Percentiles rank a stretch among this genome's conserved stretches.
phyloP scores from a whole-genome alignment of 2,888 invertebrate genomes.

The Macrostomum cliftonense region DNA sequence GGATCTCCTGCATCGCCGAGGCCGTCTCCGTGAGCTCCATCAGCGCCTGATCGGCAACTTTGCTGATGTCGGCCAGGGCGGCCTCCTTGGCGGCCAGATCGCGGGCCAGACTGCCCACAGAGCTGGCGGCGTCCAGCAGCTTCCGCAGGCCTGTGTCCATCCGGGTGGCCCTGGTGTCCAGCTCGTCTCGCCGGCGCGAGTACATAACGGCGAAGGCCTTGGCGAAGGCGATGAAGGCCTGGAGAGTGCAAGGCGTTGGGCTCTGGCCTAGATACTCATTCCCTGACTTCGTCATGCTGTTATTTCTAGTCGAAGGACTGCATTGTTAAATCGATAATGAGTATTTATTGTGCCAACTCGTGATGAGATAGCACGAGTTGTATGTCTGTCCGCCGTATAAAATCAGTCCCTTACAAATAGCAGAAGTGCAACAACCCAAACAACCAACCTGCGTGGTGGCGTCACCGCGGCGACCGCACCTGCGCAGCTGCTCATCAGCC shows the following conservation, averaged over 20 bases:
- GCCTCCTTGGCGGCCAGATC: slow-evolving; percentile 64
- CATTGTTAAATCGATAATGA: no score
- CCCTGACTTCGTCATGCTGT: no score
- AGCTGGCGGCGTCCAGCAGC: slow-evolving; percentile 51
- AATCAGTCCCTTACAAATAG: no score
- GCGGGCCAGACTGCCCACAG: slow-evolving; percentile 57
- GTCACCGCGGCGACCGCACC: slow-evolving; percentile 62
- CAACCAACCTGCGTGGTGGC: slow-evolving; percentile 70
- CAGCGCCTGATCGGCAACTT: slow-evolving; percentile 51
- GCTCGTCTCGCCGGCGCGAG: slow-evolving; percentile 56
- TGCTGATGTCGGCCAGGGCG: slow-evolving; percentile 60
- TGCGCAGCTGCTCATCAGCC: slow-evolving; percentile 56
- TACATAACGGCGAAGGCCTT: slow-evolving; percentile 62
- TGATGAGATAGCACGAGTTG: no score
- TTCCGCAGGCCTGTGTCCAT: slow-evolving; percentile 64
- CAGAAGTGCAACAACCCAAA: no score
- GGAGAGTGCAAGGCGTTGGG: slow-evolving; percentile 74
- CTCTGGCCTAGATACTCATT: no score
- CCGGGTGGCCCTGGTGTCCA: slow-evolving; percentile 55
- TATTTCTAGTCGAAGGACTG: no score
- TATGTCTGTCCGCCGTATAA: no score
- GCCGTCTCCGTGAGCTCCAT: slow-evolving; percentile 34
- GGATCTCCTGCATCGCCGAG: slow-evolving; percentile 35
- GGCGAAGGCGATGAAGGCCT: slow-evolving; percentile 65
- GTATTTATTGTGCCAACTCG: no score